These are phyloP conservation scores for Diadegma fenestrale DNA, from an alignment of 2,888 invertebrate genomes.

Conservation along the genomic window DNA sequence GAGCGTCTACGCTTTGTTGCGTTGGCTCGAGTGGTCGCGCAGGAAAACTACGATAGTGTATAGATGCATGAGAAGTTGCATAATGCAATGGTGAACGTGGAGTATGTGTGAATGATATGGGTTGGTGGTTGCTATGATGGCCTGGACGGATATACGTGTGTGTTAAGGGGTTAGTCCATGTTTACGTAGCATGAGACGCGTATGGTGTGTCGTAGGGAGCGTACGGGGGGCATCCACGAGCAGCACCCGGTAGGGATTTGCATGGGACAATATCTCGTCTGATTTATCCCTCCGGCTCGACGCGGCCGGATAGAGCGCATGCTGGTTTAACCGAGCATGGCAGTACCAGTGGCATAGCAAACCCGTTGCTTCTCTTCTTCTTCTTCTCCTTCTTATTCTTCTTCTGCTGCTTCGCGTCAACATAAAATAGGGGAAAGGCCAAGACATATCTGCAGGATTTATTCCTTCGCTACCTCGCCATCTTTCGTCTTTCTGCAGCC, in stretches of 20 bases:
- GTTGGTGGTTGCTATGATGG: constrained; percentile 30
- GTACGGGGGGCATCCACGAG: constrained; percentile 61
- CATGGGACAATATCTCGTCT: constrained; percentile 81
- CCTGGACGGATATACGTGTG: constrained; percentile 27
- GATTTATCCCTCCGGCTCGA: constrained; percentile 77
- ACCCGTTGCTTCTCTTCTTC: constrained; percentile 28
- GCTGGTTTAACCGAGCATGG: constrained; percentile 61
- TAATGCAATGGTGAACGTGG: constrained; percentile 54
- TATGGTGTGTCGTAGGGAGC: constrained; percentile 26
- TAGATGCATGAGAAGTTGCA: constrained; percentile 45
- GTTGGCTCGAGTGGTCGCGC: constrained; percentile 33
- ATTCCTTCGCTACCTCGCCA: constrained; percentile 70
- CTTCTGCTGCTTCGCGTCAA: constrained; percentile 55
- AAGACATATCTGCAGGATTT: constrained; percentile 76
- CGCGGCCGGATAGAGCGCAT: constrained; percentile 54
- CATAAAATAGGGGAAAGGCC: constrained; percentile 64
- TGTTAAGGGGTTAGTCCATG: constrained; percentile 24
- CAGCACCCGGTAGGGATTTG: constrained; percentile 78
- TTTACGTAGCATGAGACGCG: constrained; percentile 47
- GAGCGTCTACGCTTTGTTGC: constrained; percentile 30
- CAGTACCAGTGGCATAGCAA: constrained; percentile 29
- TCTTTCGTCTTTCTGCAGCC: constrained; percentile 1
- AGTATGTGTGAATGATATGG: constrained; percentile 55
- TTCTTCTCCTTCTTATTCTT: constrained; percentile 36
- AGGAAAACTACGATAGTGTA: constrained; percentile 37